Evolutionary conservation across 2,888 invertebrate species (phyloP).

Genomic region (Leptinotarsa haldemani): DNA sequence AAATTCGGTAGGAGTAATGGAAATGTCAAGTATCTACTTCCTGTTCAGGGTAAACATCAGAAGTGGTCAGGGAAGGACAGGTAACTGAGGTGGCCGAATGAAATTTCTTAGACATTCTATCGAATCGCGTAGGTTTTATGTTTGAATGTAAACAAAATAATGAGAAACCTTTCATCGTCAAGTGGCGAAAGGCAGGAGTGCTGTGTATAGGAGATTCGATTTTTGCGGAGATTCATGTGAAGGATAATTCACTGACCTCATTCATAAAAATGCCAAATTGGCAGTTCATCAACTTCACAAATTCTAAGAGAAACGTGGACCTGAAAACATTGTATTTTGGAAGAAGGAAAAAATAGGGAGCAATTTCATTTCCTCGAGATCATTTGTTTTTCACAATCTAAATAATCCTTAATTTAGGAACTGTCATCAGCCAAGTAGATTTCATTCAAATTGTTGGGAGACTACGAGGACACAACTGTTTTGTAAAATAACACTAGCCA

Average conservation of each 20-base stretch:
- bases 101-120: not conserved
- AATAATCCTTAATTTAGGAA: too few species aligned
- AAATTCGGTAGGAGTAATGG: not conserved
- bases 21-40: not conserved
- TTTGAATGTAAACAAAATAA: not conserved
- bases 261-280: not conserved
- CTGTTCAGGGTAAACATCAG: not conserved
- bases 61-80: not conserved
- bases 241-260: not conserved
- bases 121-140: not conserved
- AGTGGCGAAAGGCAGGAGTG: not conserved
- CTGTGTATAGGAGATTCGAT: not conserved
- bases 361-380: too few species aligned
- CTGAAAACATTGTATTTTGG: too few species aligned
- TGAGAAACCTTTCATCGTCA: not conserved
- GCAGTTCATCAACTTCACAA: too few species aligned
- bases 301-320: too few species aligned
- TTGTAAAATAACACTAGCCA: too few species aligned
- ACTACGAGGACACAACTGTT: too few species aligned
- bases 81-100: not conserved
- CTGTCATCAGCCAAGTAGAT: too few species aligned
- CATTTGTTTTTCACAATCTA: too few species aligned
- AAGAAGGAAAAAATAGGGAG: too few species aligned
- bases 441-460: too few species aligned
- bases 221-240: not conserved